These are phyloP conservation scores for Epinephelus cyanopodus DNA, from an alignment of 2,113 vertebrate species.

Conservation along the genomic window DNA sequence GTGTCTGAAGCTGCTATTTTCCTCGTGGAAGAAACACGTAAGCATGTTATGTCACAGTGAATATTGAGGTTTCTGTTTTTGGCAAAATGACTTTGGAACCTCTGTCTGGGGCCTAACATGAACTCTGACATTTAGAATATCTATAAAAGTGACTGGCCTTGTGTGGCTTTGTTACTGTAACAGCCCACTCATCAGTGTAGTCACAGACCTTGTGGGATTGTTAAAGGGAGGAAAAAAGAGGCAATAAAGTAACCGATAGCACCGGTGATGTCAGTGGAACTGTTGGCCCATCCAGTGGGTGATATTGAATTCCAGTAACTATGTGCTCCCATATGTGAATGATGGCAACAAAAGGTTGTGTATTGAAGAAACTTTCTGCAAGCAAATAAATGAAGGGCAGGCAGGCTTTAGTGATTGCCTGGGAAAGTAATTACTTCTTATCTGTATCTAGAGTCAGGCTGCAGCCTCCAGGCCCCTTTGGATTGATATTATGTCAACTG, in stretches of 20 bases:
- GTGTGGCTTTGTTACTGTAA: constrained; percentile 28
- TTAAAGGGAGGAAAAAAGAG: constrained; percentile 5
- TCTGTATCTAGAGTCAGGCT: constrained; percentile 52
- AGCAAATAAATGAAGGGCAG: constrained; percentile 65
- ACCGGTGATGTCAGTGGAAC: constrained; percentile 49
- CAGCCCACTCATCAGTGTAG: constrained; percentile 18
- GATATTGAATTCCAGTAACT: constrained; percentile 66
- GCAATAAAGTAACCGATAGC: constrained; percentile 8
- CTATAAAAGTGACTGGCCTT: constrained; percentile 37
- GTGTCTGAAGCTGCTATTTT: constrained; percentile 33
- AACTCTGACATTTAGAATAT: constrained; percentile 59
- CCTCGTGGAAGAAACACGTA: constrained; percentile 29
- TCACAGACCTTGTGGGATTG: constrained; percentile 35
- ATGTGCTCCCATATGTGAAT: constrained; percentile 45
- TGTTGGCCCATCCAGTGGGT: constrained; percentile 35
- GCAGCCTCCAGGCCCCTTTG: constrained; percentile 1
- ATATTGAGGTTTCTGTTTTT: constrained; percentile 15
- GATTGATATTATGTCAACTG: constrained; percentile 56
- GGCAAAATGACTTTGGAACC: constrained; percentile 8
- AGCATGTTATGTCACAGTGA: constrained; percentile 35
- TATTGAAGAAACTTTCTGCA: constrained; percentile 60
- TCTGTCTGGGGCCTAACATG: constrained; percentile 20
- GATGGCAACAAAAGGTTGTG: constrained; percentile 37
- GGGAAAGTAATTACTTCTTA: constrained; percentile 82
- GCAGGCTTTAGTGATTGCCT: constrained; percentile 56